Conservation (phyloP, 2,888 invertebrate species). For the Carterocephalus palaemon region DNA sequence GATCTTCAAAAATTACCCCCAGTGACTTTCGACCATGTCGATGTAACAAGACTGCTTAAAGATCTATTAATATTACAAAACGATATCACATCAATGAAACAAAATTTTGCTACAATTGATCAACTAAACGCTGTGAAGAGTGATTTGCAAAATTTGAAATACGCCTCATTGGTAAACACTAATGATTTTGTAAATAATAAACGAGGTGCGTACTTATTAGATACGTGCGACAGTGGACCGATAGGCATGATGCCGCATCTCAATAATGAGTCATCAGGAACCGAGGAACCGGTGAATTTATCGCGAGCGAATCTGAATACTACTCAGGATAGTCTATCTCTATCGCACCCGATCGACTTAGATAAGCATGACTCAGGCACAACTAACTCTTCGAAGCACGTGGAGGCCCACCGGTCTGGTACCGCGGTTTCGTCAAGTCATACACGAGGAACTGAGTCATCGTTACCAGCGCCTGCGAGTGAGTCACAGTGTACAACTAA, state of each 20-base stretch:
- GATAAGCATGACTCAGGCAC: background rate
- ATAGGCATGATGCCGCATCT: no score
- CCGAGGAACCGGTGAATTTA: no score
- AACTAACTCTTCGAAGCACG: background rate
- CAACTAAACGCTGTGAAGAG: no score
- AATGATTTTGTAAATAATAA: no score
- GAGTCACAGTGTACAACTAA: background rate
- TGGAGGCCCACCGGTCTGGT: background rate
- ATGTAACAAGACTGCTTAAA: background rate
- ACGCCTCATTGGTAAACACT: background rate
- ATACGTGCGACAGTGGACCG: conserved; percentile 2
- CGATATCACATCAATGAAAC: background rate
- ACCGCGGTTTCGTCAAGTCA: background rate
- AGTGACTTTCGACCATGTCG: conserved; percentile 1
- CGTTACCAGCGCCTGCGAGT: background rate
- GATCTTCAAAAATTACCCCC: background rate
- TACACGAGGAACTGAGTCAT: background rate
- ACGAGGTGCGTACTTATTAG: background rate
- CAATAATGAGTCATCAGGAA: no score
- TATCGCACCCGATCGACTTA: no score
- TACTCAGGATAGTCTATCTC: no score
- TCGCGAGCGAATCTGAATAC: no score
- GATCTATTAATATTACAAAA: conserved; percentile 1
- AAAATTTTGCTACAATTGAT: background rate
- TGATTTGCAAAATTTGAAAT: background rate